Percentiles rank a stretch among this genome's conserved stretches.
These are phyloP conservation scores for Puma concolor DNA, from an alignment of 2,113 vertebrate species.

Conservation along the genomic window DNA sequence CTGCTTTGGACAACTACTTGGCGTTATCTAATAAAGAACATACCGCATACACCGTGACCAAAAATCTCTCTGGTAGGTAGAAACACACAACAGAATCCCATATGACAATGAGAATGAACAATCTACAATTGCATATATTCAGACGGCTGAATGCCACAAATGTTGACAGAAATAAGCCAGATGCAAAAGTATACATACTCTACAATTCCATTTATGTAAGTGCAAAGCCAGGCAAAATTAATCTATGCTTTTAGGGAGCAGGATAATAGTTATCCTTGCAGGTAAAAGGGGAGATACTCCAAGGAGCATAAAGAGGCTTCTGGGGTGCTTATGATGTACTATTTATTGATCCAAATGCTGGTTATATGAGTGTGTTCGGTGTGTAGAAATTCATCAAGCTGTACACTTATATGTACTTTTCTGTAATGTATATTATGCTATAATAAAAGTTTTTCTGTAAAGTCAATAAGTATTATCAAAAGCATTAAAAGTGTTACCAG, in stretches of 20 bases:
- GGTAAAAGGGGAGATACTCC: neutral
- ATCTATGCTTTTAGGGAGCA: neutral
- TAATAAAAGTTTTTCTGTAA: slow-evolving; percentile 43
- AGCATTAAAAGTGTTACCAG: slow-evolving; percentile 11
- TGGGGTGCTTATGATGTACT: neutral
- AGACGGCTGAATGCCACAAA: neutral
- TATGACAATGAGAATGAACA: neutral
- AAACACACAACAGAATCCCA: neutral
- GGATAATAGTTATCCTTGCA: neutral
- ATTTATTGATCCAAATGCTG: neutral
- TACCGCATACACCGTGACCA: neutral
- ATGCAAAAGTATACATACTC: neutral
- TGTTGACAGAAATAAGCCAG: slow-evolving; percentile 7
- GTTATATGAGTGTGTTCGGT: slow-evolving; percentile 7
- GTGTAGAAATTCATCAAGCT: slow-evolving; percentile 21
- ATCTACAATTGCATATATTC: neutral
- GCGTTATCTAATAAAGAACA: neutral
- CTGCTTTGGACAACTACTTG: neutral
- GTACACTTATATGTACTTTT: neutral
- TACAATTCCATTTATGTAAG: neutral
- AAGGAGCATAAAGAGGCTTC: neutral
- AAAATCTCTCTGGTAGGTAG: neutral
- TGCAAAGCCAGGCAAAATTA: slow-evolving; percentile 13
- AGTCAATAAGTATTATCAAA: slow-evolving; percentile 45
- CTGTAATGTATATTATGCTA: neutral